Base-by-base conservation (phyloP, 2,888 invertebrate genomes). In the Ophion ventricosus region DNA sequence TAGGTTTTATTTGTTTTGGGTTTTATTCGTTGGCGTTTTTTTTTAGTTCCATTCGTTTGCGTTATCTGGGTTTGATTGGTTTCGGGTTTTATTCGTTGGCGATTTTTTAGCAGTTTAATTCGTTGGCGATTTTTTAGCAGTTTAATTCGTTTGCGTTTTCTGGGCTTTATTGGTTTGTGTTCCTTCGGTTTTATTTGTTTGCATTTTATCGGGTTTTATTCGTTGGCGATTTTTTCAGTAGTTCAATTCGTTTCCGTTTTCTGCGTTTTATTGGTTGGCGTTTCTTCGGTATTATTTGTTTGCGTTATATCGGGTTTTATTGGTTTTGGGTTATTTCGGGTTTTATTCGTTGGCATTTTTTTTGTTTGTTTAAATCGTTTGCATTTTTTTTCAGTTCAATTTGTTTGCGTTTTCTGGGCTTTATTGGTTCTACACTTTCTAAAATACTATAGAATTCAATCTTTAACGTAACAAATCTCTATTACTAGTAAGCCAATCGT, bases 341-440 rank as follows among this genome's bases (percentile, higher is more conserved):
- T 26, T 63, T 63, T 63, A 25, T 25, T 63, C 26, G 63, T 29
- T 63, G 59, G 20, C 23, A 59, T 59, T 59, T 23, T 2, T 59
- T 59, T 2, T 8, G 23, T 35, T 35, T 35, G 59, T 20, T 59
- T 59, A 10, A 59, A 23, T 59, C 2, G 59, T n/a, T 59, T 59
- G 59, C 20, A 23, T 59, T 59, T 59, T 59, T 59, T 59, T 59
- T 54, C 54, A 20, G 23, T 59, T 23, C 59, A 35, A 59, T 23
- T 59, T 23, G 59, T 20, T 59, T 59, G 59, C 23, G 0, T 59
- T 59, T 59, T 23, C 23, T 59, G 23, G n/a, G 23, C 5, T 25
- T 59, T 59, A 59, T 59, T 59, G 20, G 59, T 59, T 59, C n/a
- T 20, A 20, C 54, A 5, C 23, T 59, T 20, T n/a, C 14, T 59